Base-by-base conservation (phyloP, 2,797 vertebrate species). In the Phyllotis vaccarum region DNA sequence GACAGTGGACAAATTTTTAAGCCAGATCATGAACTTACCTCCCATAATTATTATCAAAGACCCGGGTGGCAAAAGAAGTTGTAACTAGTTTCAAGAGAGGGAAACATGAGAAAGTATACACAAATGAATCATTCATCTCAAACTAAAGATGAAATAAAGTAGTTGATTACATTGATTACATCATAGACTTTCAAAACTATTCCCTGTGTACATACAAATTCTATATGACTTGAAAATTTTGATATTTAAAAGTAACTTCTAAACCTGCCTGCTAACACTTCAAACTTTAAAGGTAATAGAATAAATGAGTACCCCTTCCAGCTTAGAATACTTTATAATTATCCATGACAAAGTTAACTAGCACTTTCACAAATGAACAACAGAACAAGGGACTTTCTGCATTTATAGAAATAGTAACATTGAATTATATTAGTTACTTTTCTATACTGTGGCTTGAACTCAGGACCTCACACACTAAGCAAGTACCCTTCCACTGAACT, bases 311-410 rank as follows among this genome's bases (percentile, higher is more conserved):
- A 58, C 29, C 37, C 22, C 37, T 43, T 83, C 87, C 75, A 75
- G 58, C 5, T 86, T 82, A 94, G n/a, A 95, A 81, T 91, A 96
- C 92, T 86, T 60, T 90, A 87, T 90, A 90, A 72, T 90, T 94
- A 72, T 92, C 85, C 70, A 52, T 85, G 34, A 16, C 40, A 90
- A 92, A 75, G 62, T 86, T 86, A 93, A 74, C 37, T 88, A 66
- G 27, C 52, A 60, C 37, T 91, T 94, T 95, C 49, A 86, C 85
- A 91, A 95, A 70, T 90, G 58, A 93, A 5, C 70, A 94, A 62
- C 19, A 82, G 72, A 60, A 72, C 37, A n/a, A 62, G 43, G 58
- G 27, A 40, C 21, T 82, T 90, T 94, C 34, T 95, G n/a, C 34
- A n/a, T 89, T 54, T 83, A 21, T 86, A 79, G 78, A 95, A 95